A percentile compares a stretch with the other conserved stretches of the same genome.
phyloP scores from a whole-genome alignment of 2,113 vertebrate genomes.

The Syngnathus floridae region DNA sequence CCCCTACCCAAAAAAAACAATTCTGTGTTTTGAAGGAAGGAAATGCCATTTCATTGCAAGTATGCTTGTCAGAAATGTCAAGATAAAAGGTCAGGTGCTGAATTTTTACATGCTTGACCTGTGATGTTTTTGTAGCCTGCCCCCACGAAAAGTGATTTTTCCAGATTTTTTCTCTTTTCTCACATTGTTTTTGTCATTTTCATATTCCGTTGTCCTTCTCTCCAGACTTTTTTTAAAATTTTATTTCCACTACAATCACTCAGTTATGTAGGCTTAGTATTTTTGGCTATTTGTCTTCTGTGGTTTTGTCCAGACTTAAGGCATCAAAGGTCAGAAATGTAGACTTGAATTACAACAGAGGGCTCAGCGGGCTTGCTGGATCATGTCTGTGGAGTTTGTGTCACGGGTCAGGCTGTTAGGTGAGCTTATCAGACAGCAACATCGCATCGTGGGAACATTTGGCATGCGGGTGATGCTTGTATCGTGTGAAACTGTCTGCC shows the following conservation, averaged over 20 bases:
- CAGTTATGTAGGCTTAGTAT: conserved; percentile 6
- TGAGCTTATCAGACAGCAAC: conserved; percentile 41
- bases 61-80: conserved; percentile 17
- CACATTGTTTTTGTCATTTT: not conserved
- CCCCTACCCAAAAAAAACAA: not conserved
- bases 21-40: not conserved
- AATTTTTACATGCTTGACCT: conserved; percentile 12
- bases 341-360: conserved; percentile 29
- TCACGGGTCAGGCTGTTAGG: conserved; percentile 26
- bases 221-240: not conserved
- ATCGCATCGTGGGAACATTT: conserved; percentile 3
- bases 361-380: conserved; percentile 38
- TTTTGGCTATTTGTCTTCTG: not conserved
- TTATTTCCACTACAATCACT: not conserved
- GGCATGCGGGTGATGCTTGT: not conserved
- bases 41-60: not conserved
- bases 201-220: not conserved
- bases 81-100: conserved; percentile 20
- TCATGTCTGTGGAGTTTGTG: conserved; percentile 22
- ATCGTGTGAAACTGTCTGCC: not conserved
- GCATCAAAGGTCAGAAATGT: conserved; percentile 44
- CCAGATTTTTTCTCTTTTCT: not conserved
- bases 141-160: not conserved
- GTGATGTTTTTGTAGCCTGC: not conserved
- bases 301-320: conserved; percentile 30